Evolutionary conservation across 2,113 vertebrate species (phyloP).

Genomic region (Menura novaehollandiae): DNA sequence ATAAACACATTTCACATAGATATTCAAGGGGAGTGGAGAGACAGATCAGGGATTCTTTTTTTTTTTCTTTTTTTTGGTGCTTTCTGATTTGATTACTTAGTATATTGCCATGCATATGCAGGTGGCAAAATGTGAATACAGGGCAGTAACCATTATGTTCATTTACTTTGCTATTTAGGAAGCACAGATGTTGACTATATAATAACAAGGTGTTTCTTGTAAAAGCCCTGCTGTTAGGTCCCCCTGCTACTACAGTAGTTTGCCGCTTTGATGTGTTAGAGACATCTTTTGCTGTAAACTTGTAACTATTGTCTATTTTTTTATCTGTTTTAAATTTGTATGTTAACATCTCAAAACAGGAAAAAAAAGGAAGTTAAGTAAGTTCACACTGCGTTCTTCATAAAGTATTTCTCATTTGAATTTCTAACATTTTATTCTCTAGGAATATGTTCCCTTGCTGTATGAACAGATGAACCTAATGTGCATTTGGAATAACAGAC

Average conservation of each 20-base stretch:
- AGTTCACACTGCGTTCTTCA: neutral
- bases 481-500: neutral
- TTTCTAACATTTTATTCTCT: neutral
- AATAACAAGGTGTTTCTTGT: slow-evolving; percentile 46
- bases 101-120: neutral
- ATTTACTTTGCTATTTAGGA: slow-evolving; percentile 63
- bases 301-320: neutral
- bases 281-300: neutral
- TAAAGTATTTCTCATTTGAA: slow-evolving; percentile 15
- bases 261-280: neutral
- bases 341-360: neutral
- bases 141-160: slow-evolving; percentile 60
- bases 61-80: neutral
- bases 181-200: slow-evolving; percentile 69
- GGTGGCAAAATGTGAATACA: slow-evolving; percentile 52
- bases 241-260: neutral
- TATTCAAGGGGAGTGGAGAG: neutral
- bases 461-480: neutral
- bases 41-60: neutral
- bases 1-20: neutral
- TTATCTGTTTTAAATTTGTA: neutral
- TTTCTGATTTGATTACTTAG: neutral
- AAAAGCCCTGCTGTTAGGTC: slow-evolving; percentile 49
- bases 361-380: neutral
- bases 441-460: neutral